Base-by-base conservation (phyloP, 2,797 vertebrate species). In the Macropodus opercularis region DNA sequence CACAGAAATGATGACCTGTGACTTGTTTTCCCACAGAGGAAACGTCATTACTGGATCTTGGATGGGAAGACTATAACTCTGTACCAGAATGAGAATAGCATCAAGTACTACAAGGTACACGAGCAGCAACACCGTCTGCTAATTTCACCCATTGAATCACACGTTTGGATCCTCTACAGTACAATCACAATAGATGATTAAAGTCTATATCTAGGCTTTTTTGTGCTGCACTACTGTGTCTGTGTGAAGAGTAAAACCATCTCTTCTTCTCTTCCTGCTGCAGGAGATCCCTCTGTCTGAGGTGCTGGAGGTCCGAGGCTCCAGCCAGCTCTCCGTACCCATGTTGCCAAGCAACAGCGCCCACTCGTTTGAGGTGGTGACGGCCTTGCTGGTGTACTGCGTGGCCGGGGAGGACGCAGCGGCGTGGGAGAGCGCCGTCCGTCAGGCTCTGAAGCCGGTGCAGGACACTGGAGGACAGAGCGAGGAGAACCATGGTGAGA, bases 1-100 rank as follows among this genome's bases (percentile, higher is more conserved):
- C n/a, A n/a, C n/a, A n/a, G 9, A 27, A 27, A 27, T 27, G 6
- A 27, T 27, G 6, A 24, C 24, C 12, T 14, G 9, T 64, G 10
- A 27, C 1, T 14, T 26, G 15, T 41, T 9, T 64, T 15, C 4
- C 54, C n/a, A 2, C 85, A 93, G 93, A 92, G 90, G 63, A 93
- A 93, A 69, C 87, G 89, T 31, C 93, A 94, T 85, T 93, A 91
- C 84, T 94, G 93, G 92, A 71, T 91, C 63, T 26, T 94, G 71
- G 92, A 93, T 83, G 77, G 85, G 74, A 93, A 88, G 72, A 87
- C 64, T 63, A 87, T 93, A 85, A 92, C 85, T 11, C 68, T 93
- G 72, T 93, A 89, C 79, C 91, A 92, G 72, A 91, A 88, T 12
- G 91, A 93, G 51, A 85, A 57, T 80, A 90, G 83, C 79, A 91